Evolutionary conservation across 2,888 invertebrate genomes (phyloP).

Genomic region (Orthonevra nobilis): DNA sequence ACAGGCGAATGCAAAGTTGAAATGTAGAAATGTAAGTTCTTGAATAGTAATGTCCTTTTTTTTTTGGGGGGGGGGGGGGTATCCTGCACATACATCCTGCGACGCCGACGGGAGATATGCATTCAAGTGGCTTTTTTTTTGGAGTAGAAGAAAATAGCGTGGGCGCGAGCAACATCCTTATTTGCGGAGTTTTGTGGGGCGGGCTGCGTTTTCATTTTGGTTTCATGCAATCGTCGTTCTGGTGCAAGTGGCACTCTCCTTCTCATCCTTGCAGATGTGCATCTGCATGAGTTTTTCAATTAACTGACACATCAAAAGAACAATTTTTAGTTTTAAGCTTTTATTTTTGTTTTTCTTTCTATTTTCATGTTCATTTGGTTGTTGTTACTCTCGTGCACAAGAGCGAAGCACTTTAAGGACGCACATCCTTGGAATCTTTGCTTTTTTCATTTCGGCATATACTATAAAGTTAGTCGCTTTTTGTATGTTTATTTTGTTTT

Average conservation of each 20-base stretch:
- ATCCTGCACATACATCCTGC: neutral
- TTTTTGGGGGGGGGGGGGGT: neutral
- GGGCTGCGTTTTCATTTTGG: constrained; percentile 2
- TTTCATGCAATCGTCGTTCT: neutral
- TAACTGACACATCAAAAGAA: constrained; percentile 66
- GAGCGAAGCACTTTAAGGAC: constrained; percentile 31
- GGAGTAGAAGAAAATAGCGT: neutral
- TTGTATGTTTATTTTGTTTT: no score
- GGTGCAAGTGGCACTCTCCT: constrained; percentile 18
- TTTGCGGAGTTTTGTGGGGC: constrained; percentile 21
- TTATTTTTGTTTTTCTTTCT: constrained; percentile 14
- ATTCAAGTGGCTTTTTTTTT: neutral
- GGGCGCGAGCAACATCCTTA: constrained; percentile 19
- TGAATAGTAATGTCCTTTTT: constrained; percentile 25
- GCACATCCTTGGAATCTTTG: constrained; percentile 26
- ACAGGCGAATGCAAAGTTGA: constrained; percentile 30
- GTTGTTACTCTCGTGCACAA: neutral
- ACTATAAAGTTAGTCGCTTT: neutral
- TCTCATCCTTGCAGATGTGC: constrained; percentile 15
- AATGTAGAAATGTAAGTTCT: constrained; percentile 11
- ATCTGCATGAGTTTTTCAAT: constrained; percentile 69
- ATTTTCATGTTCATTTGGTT: no score
- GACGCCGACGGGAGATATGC: no score
- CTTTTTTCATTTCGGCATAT: neutral
- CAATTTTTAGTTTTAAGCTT: constrained; percentile 49